Evolutionary conservation across 1,140 invertebrate species (phyloP), one percentile per base, ranked within the genome.

Genomic region (Gryon sp.): DNA sequence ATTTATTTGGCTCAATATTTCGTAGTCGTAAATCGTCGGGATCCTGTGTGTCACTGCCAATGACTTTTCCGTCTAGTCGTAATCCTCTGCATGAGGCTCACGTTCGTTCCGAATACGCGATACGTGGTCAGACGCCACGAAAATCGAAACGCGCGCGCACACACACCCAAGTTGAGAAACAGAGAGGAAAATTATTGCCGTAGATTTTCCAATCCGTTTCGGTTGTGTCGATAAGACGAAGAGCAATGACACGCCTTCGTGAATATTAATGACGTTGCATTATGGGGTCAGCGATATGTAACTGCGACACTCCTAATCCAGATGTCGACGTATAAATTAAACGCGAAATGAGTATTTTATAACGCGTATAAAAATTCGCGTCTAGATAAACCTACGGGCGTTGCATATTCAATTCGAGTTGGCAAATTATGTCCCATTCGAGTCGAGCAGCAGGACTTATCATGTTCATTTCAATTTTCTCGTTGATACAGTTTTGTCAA

Each of bases 11-110:
- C 32, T 66, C 15, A 66, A 59, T 65, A 74, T 74, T 72, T 70
- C 43, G 66, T 18, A 60, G 43, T 60, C 66, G 60, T 77, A 72
- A 72, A 77, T 79, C 72, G 66, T 38, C 18, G 7, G 41, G 36
- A 59, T 72, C 48, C 24, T 19, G 66, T 34, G 40, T 66, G 59
- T 68, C 52, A 65, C 30, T 63, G 48, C 50, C 76, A 70, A 76
- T 75, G 76, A 81, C 76, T 84, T 80, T 80, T 79, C 76, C 66
- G 63, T 70, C 65, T 69, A 41, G 63, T 32, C 28, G 70, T 76
- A 76, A 82, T 70, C 53, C 34, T 82, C 76, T 52, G 75, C 81
- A 82, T 80, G 78, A 78, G 53, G 60, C 78, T 83, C 82, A 83
- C 82, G 82, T 79, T 74, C 72, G 69, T 66, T 46, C 66, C 65